Percentiles rank a stretch among this genome's conserved stretches.
Evolutionary conservation across 2,888 invertebrate genomes (phyloP).

Genomic region (Agrilus cyanescens): DNA sequence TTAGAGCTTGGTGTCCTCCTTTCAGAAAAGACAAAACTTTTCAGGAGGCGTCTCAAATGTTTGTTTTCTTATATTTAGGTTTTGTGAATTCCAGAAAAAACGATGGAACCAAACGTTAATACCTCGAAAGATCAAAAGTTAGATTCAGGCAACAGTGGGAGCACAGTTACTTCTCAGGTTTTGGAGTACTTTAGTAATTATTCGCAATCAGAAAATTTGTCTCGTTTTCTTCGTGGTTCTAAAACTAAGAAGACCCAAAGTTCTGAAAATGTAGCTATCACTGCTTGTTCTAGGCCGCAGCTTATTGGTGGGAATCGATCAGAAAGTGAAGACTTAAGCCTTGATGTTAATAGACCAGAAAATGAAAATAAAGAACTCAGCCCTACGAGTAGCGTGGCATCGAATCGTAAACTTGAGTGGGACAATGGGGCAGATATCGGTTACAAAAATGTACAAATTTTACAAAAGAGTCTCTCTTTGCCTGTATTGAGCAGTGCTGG

Average conservation of each 20-base stretch:
- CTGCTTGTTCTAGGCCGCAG: neutral
- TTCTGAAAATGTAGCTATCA: conserved; percentile 10
- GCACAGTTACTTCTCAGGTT: conserved; percentile 23
- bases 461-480: conserved; percentile 29
- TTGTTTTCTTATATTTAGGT: too few relatives aligned
- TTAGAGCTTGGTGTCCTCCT: too few relatives aligned
- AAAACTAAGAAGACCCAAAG: conserved; percentile 4
- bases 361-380: conserved; percentile 30
- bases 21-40: too few relatives aligned
- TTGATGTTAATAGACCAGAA: conserved; percentile 13
- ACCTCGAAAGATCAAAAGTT: too few relatives aligned
- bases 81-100: too few relatives aligned
- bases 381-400: conserved; percentile 63
- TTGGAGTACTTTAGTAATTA: conserved; percentile 58
- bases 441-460: conserved; percentile 37
- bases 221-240: conserved; percentile 49
- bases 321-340: conserved; percentile 23
- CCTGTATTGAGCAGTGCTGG: conserved; percentile 20
- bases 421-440: conserved; percentile 82
- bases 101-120: too few relatives aligned
- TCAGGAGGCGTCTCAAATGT: too few relatives aligned
- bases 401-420: conserved; percentile 71
- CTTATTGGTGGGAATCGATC: neutral
- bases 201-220: conserved; percentile 52
- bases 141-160: too few relatives aligned